Evolutionary conservation across 1,140 invertebrate genomes (phyloP), one percentile per base, ranked within the genome.

Genomic region (Uloborus diversus): DNA sequence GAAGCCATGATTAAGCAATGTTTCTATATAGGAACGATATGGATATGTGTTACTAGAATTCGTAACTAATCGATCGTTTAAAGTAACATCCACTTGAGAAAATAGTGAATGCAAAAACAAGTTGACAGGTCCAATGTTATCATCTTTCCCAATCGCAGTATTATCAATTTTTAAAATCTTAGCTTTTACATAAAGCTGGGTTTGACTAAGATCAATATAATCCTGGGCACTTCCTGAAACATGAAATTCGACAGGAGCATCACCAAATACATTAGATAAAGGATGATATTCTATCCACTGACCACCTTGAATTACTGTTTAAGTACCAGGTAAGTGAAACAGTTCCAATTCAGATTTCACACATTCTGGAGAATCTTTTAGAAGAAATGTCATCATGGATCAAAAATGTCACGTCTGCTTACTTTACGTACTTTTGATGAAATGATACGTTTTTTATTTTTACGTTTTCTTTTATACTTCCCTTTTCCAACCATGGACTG

Each of bases 71-170:
- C 27, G 49, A 3, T 51, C 9, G 30, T 68, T 51, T 17, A 68
- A 51, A 28, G 13, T 51, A 20, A 65, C 9, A 37, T 65, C 14
- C 23, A 68, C 27, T 51, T 47, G 33, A 35, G 69, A 73, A 61
- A 73, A 73, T 20, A 73, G n/a, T 7, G 69, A 73, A 47, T 73
- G 69, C 4, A 73, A 37, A 42, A 59, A 61, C 9, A 73, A 30
- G 33, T 73, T 73, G 17, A 73, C 56, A 27, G 69, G 51, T 73
- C 53, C 69, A 9, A 61, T 14, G 42, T 59, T 73, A 20, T 28
- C 35, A 17, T 61, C 69, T 3, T 25, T n/a, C 17, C 20, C 9
- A 7, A 59, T 3, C 9, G 2, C 1, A 28, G 23, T 59, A 17
- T 56, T 56, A 59, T 71, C 27, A 33, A 7, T 25, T 57, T 71